Conservation (phyloP, 2,113 vertebrate genomes). For the Nothobranchius kuhntae region DNA sequence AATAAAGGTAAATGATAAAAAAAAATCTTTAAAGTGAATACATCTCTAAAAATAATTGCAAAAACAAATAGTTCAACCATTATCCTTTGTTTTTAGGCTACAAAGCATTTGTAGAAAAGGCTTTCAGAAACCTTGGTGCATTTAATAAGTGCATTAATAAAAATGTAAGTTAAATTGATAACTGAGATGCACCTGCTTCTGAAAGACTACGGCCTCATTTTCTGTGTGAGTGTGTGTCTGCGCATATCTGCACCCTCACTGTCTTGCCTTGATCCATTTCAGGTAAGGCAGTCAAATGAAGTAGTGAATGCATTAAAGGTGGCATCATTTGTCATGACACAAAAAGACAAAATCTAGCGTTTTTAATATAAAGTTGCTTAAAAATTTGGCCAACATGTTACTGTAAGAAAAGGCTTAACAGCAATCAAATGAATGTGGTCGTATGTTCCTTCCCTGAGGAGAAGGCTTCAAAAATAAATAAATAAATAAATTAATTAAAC, state of each 20-base stretch:
- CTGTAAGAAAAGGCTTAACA: background rate
- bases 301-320: constrained; percentile 53
- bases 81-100: no score
- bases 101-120: no score
- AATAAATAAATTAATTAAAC: constrained; percentile 15
- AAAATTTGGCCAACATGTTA: no score
- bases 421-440: background rate
- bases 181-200: constrained; percentile 54
- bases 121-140: background rate
- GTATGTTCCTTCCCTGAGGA: background rate
- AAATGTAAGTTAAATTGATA: constrained; percentile 30
- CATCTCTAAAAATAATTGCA: constrained; percentile 11
- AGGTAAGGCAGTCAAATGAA: constrained; percentile 69
- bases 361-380: no score
- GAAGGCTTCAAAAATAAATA: constrained; percentile 8
- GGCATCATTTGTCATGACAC: constrained; percentile 37
- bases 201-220: constrained; percentile 16
- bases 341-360: background rate
- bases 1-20: no score
- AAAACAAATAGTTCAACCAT: background rate
- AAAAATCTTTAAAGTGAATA: background rate
- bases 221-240: constrained; percentile 2
- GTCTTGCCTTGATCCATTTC: constrained; percentile 72
- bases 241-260: constrained; percentile 70
- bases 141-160: background rate